Evolutionary conservation across 2,113 vertebrate species (phyloP).

Genomic region (Mirounga angustirostris): DNA sequence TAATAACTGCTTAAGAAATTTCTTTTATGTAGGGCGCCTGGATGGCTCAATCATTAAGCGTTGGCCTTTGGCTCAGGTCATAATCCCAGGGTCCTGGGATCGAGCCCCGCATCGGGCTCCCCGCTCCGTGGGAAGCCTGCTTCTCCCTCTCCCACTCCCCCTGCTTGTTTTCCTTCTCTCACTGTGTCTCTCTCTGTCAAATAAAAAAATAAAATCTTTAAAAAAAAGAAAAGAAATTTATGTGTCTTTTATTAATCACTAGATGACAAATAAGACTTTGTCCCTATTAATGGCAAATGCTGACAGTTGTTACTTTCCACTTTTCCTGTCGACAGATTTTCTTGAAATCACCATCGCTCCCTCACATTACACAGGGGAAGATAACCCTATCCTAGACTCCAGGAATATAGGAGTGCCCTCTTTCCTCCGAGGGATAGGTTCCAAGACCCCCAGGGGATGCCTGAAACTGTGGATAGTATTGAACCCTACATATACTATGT

Average conservation of each 20-base stretch:
- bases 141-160: too few species aligned
- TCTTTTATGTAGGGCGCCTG: background rate
- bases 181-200: too few species aligned
- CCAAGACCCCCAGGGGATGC: background rate
- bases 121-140: too few species aligned
- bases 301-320: fast-evolving
- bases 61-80: too few species aligned
- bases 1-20: background rate
- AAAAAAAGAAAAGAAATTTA: background rate
- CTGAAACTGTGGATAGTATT: background rate
- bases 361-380: background rate
- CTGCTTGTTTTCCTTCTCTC: too few species aligned
- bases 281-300: background rate
- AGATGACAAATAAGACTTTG: background rate
- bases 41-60: too few species aligned
- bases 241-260: background rate
- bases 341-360: background rate
- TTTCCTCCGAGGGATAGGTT: background rate
- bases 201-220: too few species aligned
- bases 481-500: background rate
- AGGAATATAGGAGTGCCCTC: background rate
- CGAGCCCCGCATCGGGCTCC: too few species aligned
- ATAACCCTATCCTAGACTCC: background rate
- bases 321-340: background rate
- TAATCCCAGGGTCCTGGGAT: too few species aligned